Percentiles rank a stretch among this genome's conserved stretches.
Evolutionary conservation across 2,888 invertebrate species (phyloP).

Genomic region (Tetrapedia diversipes): DNA sequence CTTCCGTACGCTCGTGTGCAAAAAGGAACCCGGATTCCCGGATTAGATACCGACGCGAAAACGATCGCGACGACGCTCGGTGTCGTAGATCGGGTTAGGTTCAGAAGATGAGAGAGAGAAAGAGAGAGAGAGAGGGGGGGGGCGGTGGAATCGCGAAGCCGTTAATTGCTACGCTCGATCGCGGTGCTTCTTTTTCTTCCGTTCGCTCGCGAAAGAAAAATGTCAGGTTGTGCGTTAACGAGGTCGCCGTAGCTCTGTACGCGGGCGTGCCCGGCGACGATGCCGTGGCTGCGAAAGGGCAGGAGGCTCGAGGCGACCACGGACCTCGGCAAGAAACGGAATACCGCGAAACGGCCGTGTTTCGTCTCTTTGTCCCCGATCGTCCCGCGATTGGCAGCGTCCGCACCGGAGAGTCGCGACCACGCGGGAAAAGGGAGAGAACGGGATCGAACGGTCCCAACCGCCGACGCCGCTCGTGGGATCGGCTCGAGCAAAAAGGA

Average conservation of each 20-base stretch:
- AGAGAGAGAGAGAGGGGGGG: too few species aligned
- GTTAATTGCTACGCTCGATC: not conserved
- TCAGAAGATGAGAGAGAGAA: too few species aligned
- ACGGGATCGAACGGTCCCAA: conserved; percentile 55
- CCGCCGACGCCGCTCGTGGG: conserved; percentile 54
- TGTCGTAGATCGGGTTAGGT: too few species aligned
- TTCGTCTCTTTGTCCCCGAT: conserved; percentile 72
- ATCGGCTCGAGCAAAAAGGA: conserved; percentile 54
- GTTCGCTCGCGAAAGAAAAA: conserved; percentile 7
- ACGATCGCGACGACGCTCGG: too few species aligned
- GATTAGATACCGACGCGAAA: not conserved
- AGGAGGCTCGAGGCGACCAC: conserved; percentile 45
- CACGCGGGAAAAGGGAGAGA: conserved; percentile 44
- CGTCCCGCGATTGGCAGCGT: conserved; percentile 58
- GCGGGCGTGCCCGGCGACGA: conserved; percentile 44
- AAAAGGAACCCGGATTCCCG: not conserved
- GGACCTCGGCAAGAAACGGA: conserved; percentile 72
- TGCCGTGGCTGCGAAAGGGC: conserved; percentile 47
- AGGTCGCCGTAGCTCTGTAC: conserved; percentile 37
- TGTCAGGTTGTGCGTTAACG: conserved; percentile 39
- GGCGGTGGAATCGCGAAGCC: not conserved
- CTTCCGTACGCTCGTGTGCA: not conserved
- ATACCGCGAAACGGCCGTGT: conserved; percentile 78
- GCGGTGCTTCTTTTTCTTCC: not conserved
- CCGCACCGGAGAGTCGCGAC: conserved; percentile 22